phyloP scores from a whole-genome alignment of 2,888 invertebrate genomes.

The Azorinus chamasolen region DNA sequence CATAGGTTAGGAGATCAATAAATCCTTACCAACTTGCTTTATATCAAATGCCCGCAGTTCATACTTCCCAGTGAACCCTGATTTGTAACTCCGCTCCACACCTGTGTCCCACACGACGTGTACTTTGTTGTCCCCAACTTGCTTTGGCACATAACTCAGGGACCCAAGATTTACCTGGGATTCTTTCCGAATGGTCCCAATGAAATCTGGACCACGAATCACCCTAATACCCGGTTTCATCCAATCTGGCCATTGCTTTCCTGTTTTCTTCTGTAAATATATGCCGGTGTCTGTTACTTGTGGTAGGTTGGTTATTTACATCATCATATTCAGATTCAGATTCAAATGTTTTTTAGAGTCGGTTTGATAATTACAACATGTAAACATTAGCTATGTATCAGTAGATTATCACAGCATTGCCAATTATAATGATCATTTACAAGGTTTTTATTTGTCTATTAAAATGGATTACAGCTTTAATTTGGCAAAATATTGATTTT shows the following conservation, averaged over 20 bases:
- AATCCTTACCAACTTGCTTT: conserved; percentile 60
- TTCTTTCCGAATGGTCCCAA: conserved; percentile 30
- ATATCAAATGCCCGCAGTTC: conserved; percentile 65
- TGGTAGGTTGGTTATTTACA: too few species aligned
- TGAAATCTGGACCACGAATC: conserved; percentile 63
- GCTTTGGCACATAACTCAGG: conserved; percentile 58
- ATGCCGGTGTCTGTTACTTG: too few species aligned
- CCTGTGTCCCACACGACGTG: conserved; percentile 66
- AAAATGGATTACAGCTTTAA: too few species aligned
- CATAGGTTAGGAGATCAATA: too few species aligned
- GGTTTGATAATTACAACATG: too few species aligned
- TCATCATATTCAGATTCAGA: too few species aligned
- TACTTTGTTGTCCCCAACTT: conserved; percentile 47
- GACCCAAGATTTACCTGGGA: conserved; percentile 45
- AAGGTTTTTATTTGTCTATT: too few species aligned
- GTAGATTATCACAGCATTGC: too few species aligned
- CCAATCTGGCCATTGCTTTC: conserved; percentile 62
- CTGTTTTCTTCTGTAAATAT: background rate
- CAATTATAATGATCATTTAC: too few species aligned
- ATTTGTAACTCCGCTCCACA: conserved; percentile 54
- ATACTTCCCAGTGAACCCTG: conserved; percentile 58
- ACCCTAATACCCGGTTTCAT: conserved; percentile 64
- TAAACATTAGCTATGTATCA: too few species aligned
- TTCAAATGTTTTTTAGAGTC: too few species aligned
- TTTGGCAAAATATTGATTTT: too few species aligned